Conservation (phyloP, 2,888 invertebrate genomes). For the Lordiphosa andalusiaca region DNA sequence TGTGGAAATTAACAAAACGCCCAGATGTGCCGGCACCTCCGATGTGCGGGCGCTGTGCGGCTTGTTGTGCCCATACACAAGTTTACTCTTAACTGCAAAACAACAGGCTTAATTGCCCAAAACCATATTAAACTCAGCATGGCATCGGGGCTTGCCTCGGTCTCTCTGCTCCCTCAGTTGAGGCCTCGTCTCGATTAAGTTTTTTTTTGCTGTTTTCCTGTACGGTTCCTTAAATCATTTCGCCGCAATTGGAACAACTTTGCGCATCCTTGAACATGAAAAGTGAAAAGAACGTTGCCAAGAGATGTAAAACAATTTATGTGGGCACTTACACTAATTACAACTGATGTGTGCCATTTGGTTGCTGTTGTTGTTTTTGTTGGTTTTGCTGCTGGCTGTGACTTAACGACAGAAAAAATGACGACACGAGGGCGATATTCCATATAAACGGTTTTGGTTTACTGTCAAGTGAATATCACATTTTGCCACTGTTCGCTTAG, state of each 20-base stretch:
- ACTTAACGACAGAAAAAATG: slow-evolving; percentile 9
- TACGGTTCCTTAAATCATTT: slow-evolving; percentile 21
- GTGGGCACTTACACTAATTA: slow-evolving; percentile 71
- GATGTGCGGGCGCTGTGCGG: slow-evolving; percentile 13
- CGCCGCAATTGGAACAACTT: slow-evolving; percentile 28
- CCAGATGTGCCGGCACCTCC: slow-evolving; percentile 21
- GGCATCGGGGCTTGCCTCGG: slow-evolving; percentile 15
- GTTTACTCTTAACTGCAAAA: slow-evolving; percentile 59
- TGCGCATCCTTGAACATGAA: slow-evolving; percentile 67
- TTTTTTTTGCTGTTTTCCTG: too few species aligned
- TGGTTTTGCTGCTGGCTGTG: slow-evolving; percentile 18
- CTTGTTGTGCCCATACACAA: slow-evolving; percentile 27
- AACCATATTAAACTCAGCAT: slow-evolving; percentile 49
- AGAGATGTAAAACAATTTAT: slow-evolving; percentile 58
- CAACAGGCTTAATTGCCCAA: slow-evolving; percentile 64
- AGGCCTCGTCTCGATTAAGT: slow-evolving; percentile 6
- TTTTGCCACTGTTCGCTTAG: too few species aligned
- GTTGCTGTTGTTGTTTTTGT: slow-evolving; percentile 9
- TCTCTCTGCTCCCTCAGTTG: slow-evolving; percentile 5
- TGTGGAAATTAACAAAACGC: slow-evolving; percentile 31
- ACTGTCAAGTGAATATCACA: too few species aligned
- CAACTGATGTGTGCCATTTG: slow-evolving; percentile 42
- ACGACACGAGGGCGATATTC: too few species aligned
- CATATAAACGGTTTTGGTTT: too few species aligned
- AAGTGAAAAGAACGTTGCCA: slow-evolving; percentile 52